A percentile compares a stretch with the other conserved stretches of the same genome.
Conservation (phyloP, 2,113 vertebrate species). For the Polypterus senegalus region DNA sequence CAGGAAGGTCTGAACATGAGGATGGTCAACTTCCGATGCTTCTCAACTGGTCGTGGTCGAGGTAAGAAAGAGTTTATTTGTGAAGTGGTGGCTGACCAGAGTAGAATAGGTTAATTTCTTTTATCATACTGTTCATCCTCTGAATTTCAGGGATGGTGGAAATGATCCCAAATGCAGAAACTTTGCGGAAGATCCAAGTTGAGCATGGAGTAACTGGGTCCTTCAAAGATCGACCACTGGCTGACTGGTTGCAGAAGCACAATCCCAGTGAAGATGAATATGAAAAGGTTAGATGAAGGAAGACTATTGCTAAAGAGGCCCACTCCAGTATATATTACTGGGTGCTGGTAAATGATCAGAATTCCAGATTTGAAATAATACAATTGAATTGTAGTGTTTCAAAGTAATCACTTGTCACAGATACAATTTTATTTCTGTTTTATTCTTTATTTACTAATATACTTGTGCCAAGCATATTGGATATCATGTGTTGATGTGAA, state of each 20-base stretch:
- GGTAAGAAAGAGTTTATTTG: conserved; percentile 37
- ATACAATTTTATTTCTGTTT: no score
- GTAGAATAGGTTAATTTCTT: not conserved
- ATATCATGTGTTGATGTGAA: no score
- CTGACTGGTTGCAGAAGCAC: conserved; percentile 92
- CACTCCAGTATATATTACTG: no score
- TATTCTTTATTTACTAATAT: no score
- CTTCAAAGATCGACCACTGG: conserved; percentile 84
- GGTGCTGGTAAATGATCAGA: no score
- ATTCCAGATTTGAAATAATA: no score
- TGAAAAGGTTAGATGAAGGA: conserved; percentile 64
- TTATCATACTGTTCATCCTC: not conserved
- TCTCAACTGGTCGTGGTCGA: conserved; percentile 77
- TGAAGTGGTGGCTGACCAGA: not conserved
- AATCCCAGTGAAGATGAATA: conserved; percentile 84
- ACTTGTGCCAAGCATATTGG: no score
- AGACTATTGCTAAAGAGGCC: no score
- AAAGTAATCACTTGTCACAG: no score
- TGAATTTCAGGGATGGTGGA: conserved; percentile 82
- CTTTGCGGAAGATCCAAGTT: conserved; percentile 91
- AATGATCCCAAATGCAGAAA: conserved; percentile 93
- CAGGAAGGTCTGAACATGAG: conserved; percentile 96
- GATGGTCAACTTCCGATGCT: conserved; percentile 94
- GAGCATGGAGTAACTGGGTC: conserved; percentile 92
- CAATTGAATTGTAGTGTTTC: no score